Conservation (phyloP, 2,888 invertebrate species). For the Neoaliturus tenellus region DNA sequence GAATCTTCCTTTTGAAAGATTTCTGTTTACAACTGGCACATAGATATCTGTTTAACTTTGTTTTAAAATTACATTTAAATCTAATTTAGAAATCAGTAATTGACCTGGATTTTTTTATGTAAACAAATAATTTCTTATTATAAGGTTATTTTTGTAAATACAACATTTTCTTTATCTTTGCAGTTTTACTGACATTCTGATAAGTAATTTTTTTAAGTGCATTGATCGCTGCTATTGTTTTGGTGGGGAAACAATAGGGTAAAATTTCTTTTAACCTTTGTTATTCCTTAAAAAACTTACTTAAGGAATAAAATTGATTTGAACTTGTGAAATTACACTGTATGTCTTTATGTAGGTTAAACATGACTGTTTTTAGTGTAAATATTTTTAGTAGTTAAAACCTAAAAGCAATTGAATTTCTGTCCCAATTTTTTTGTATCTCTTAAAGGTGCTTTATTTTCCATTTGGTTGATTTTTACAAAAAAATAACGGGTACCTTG, state of each 20-base stretch:
- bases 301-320: too few species aligned
- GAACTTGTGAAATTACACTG: too few species aligned
- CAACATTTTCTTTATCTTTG: neutral
- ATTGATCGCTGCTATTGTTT: neutral
- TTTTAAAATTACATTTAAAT: neutral
- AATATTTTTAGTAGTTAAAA: too few species aligned
- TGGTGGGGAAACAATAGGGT: neutral
- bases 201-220: neutral
- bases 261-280: conserved; percentile 11
- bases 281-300: too few species aligned
- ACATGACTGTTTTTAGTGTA: too few species aligned
- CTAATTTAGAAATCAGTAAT: neutral
- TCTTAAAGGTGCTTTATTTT: conserved; percentile 13
- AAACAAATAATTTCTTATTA: neutral
- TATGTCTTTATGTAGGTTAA: too few species aligned
- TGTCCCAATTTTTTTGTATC: too few species aligned
- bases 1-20: neutral
- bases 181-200: neutral
- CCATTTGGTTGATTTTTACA: neutral
- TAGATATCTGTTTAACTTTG: neutral
- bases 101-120: neutral
- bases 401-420: too few species aligned
- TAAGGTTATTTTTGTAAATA: conserved; percentile 24
- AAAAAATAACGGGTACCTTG: neutral
- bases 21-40: neutral